phyloP scores from a whole-genome alignment of 2,797 vertebrate species.

The Enteromius trimaculatus region DNA sequence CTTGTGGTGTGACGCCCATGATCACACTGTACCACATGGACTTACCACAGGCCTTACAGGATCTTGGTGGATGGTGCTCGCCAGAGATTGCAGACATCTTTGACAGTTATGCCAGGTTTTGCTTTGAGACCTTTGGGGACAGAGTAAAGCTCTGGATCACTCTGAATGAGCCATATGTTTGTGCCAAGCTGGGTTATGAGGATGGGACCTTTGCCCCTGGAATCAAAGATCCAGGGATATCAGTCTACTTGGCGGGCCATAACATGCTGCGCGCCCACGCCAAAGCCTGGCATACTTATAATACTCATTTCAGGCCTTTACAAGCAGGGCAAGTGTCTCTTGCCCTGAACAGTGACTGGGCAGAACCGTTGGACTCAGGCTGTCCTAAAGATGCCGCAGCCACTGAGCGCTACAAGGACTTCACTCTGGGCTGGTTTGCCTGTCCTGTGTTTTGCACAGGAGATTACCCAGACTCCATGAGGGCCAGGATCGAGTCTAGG shows the following conservation, averaged over 20 bases:
- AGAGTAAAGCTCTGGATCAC: slow-evolving; percentile 84
- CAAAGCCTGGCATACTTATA: slow-evolving; percentile 82
- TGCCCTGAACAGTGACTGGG: slow-evolving; percentile 79
- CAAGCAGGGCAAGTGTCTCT: slow-evolving; percentile 78
- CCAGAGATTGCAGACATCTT: slow-evolving; percentile 71
- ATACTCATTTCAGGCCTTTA: slow-evolving; percentile 70
- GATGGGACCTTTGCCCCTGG: slow-evolving; percentile 74
- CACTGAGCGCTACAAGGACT: slow-evolving; percentile 71
- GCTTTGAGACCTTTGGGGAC: slow-evolving; percentile 83
- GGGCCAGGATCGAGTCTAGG: slow-evolving; percentile 71
- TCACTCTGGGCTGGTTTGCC: slow-evolving; percentile 81
- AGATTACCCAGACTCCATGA: slow-evolving; percentile 82
- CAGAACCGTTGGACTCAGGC: slow-evolving; percentile 71
- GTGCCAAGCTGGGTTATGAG: slow-evolving; percentile 75
- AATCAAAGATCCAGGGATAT: slow-evolving; percentile 70
- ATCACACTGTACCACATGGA: slow-evolving; percentile 84
- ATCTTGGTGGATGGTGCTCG: slow-evolving; percentile 78
- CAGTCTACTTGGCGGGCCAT: slow-evolving; percentile 77
- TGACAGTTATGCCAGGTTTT: slow-evolving; percentile 79
- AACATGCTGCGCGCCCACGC: slow-evolving; percentile 81
- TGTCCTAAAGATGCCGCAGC: slow-evolving; percentile 73
- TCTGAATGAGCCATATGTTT: slow-evolving; percentile 79
- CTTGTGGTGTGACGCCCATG: slow-evolving; percentile 74
- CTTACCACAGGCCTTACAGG: slow-evolving; percentile 82
- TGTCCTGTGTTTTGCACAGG: slow-evolving; percentile 83